These are phyloP conservation scores for Pangasius macronema DNA, from an alignment of 2,797 vertebrate species.

Conservation along the genomic window DNA sequence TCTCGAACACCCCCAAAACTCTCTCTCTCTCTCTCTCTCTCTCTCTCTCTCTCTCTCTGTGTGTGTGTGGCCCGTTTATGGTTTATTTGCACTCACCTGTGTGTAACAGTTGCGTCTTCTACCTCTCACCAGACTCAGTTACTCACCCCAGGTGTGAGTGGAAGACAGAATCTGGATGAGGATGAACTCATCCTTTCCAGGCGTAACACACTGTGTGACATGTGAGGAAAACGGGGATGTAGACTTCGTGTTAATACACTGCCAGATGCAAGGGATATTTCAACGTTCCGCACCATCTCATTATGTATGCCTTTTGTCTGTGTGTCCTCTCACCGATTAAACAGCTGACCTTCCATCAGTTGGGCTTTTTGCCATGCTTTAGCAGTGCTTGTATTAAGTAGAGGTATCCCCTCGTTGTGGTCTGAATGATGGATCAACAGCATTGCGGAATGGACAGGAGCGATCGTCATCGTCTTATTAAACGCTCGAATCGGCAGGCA, in stretches of 20 bases:
- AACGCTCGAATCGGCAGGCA: conserved; percentile 16
- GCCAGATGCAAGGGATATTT: background rate
- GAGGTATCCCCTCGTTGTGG: background rate
- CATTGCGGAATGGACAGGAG: conserved; percentile 34
- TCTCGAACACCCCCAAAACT: background rate
- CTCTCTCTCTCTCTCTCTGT: background rate
- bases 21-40: background rate
- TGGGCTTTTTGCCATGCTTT: background rate
- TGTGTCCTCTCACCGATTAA: background rate
- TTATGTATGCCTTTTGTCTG: background rate
- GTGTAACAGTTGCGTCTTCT: background rate
- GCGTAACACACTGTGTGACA: background rate
- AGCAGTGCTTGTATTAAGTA: background rate
- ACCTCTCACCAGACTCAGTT: background rate
- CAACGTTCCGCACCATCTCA: background rate
- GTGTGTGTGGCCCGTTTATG: background rate
- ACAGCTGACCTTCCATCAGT: background rate
- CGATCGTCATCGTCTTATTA: conserved; percentile 44
- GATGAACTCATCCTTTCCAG: background rate
- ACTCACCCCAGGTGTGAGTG: background rate
- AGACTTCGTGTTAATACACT: background rate
- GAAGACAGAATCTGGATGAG: background rate
- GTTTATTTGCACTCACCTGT: background rate
- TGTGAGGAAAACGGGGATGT: background rate
- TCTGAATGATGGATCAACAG: conserved; percentile 33